Evolutionary conservation across 2,113 vertebrate genomes (phyloP), one percentile per base, ranked within the genome.

Genomic region (Neomonachus schauinslandi): DNA sequence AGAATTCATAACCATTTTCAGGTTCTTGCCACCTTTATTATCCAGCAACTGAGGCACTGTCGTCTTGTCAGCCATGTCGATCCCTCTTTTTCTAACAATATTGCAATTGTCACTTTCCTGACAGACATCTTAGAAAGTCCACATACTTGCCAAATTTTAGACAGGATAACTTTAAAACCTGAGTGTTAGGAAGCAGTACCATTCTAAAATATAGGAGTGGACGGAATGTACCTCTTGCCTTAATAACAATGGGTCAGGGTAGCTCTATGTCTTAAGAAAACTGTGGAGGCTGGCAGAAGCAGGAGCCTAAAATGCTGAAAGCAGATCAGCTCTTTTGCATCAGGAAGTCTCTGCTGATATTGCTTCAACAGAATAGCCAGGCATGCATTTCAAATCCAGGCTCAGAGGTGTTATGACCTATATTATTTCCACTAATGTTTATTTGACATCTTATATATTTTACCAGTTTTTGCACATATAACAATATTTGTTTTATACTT

Each of bases 1-100:
- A 96, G 82, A 94, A 97, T 94, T 76, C 87, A 74, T 36, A 97
- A 55, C 18, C 89, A 94, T 95, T 97, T 96, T 92, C 72, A 95
- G 42, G 53, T 67, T 95, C 51, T 92, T 97, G 82, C 92, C 83
- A 90, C 46, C 46, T 90, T 87, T 96, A 55, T 92, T 95, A 96
- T 97, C 74, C 28, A 81, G 51, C n/a, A 94, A 89, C 49, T 51
- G 63, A 96, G 63, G 16, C 69, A 81, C 31, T 88, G 96, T 85
- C 94, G 92, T 88, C 79, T 77, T 74, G 5, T 97, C 80, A 97
- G 79, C 57, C 87, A n/a, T 74, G 69, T 71, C 1, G 0, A 67
- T 88, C 26, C 51, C 9, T 89, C 61, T 98, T 93, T 95, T 26
- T 59, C 84, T 93, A 89, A 94, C 72, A 80, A 71, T n/a, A 88